A percentile compares a stretch with the other conserved stretches of the same genome.
phyloP scores from a whole-genome alignment of 1,140 invertebrate genomes.

The Ips nitidus region DNA sequence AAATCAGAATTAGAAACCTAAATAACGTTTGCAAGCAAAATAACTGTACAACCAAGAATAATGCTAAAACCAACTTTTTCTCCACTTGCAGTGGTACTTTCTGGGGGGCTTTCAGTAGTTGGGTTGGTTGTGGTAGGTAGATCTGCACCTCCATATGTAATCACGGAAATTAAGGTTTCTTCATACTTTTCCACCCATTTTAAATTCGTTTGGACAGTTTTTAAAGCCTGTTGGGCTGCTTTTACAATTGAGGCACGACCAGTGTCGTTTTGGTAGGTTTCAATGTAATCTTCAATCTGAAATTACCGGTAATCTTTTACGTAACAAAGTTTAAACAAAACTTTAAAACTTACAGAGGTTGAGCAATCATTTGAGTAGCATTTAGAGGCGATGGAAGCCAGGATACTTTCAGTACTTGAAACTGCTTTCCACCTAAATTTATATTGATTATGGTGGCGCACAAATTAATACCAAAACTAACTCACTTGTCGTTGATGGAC shows the following conservation, averaged over 20 bases:
- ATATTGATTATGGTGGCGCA: not conserved
- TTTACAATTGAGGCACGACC: not conserved
- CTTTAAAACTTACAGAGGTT: no score
- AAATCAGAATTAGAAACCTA: no score
- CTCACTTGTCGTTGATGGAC: not conserved
- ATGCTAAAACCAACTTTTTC: not conserved
- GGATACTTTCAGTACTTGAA: not conserved
- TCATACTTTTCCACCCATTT: constrained; percentile 9
- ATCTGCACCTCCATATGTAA: constrained; percentile 10
- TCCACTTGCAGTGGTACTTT: not conserved
- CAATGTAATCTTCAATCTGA: not conserved
- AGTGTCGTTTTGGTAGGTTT: not conserved
- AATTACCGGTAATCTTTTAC: not conserved
- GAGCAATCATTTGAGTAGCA: not conserved
- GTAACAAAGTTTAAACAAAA: no score
- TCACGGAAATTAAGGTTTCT: constrained; percentile 10
- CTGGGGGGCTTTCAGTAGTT: not conserved
- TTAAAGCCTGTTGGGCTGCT: not conserved
- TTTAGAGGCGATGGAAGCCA: not conserved
- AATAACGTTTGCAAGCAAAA: no score
- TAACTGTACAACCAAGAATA: not conserved
- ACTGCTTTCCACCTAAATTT: constrained; percentile 2
- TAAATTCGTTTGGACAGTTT: not conserved
- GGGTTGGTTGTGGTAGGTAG: not conserved
- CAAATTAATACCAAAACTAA: not conserved